Conservation (phyloP, 2,888 invertebrate species). For the Cepaea hortensis region DNA sequence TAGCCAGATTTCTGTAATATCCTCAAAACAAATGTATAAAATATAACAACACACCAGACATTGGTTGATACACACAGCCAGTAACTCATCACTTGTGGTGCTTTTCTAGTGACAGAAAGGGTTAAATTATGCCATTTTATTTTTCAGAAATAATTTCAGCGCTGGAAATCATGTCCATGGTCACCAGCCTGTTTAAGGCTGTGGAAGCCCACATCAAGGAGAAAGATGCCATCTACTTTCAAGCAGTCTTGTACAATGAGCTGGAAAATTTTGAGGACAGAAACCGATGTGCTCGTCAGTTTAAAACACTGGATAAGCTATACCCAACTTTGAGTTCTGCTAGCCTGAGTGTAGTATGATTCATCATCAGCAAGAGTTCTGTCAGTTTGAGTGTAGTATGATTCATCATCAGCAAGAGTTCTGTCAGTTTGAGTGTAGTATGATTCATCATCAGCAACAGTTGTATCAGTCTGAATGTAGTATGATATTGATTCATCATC, state of each 20-base stretch:
- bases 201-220: slow-evolving; percentile 86
- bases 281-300: slow-evolving; percentile 89
- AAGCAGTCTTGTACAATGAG: slow-evolving; percentile 86
- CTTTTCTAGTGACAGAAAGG: too few relatives aligned
- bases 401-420: slow-evolving; percentile 1
- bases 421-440: not conserved
- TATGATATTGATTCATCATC: not conserved
- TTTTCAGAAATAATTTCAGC: slow-evolving; percentile 70
- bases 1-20: too few relatives aligned
- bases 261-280: slow-evolving; percentile 84
- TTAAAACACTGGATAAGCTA: slow-evolving; percentile 86
- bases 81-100: too few relatives aligned
- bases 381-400: slow-evolving; percentile 59
- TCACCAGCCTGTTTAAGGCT: slow-evolving; percentile 84
- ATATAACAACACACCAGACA: too few relatives aligned
- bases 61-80: too few relatives aligned
- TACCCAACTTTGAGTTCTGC: slow-evolving; percentile 83
- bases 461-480: not conserved
- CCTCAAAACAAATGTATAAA: too few relatives aligned
- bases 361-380: slow-evolving; percentile 27
- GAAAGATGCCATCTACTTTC: slow-evolving; percentile 83
- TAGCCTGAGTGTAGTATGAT: slow-evolving; percentile 59
- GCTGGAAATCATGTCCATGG: slow-evolving; percentile 78
- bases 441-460: not conserved
- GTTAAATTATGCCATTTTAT: slow-evolving; percentile 52